Percentiles rank a stretch among this genome's conserved stretches.
phyloP scores from a whole-genome alignment of 2,888 invertebrate species.

The Atrina japonica region DNA sequence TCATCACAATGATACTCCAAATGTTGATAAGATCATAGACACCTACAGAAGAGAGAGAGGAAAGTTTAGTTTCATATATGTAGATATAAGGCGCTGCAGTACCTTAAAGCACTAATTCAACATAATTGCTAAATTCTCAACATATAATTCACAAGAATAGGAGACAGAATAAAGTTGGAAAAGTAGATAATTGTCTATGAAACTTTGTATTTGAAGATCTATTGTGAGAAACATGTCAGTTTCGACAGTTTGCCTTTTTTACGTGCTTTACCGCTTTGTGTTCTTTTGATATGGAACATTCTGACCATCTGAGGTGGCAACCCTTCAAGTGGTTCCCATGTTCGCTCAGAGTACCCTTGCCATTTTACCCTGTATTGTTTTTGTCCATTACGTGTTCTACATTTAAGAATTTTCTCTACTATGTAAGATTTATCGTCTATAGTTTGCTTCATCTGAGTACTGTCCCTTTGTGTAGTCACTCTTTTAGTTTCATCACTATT shows the following conservation, averaged over 20 bases:
- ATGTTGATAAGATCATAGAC: background rate
- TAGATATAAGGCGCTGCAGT: background rate
- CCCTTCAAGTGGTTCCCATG: background rate
- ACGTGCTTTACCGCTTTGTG: background rate
- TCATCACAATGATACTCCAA: background rate
- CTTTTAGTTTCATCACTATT: no score
- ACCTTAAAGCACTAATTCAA: constrained; percentile 15
- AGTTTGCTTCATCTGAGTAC: no score
- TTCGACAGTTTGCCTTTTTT: background rate
- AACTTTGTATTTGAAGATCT: no score
- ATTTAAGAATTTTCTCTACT: no score
- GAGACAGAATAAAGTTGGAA: background rate
- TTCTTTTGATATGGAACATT: background rate
- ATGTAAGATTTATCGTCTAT: no score
- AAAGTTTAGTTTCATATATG: background rate
- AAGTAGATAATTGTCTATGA: background rate
- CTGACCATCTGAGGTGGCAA: background rate
- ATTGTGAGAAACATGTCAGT: no score
- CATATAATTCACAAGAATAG: background rate
- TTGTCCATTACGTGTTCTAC: no score
- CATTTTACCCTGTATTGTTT: constrained; percentile 4
- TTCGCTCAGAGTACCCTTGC: no score
- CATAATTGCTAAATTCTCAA: background rate
- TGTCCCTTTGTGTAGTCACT: no score
- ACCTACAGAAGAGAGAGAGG: background rate